Percentiles rank a stretch among this genome's conserved stretches.
phyloP scores from a whole-genome alignment of 2,113 vertebrate genomes.

The Podarcis muralis region DNA sequence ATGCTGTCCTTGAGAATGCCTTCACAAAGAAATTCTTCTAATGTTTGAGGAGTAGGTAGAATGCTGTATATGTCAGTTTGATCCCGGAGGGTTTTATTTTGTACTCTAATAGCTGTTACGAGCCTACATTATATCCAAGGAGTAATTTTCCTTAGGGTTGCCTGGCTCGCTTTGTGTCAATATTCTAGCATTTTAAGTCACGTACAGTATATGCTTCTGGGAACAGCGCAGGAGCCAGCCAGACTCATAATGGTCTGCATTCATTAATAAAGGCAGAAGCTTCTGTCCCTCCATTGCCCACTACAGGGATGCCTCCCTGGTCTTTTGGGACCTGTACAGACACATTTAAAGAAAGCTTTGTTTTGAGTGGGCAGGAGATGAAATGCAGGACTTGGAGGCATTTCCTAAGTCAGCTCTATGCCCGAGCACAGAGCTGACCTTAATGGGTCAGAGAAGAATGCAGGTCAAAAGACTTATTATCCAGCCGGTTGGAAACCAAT shows the following conservation, averaged over 20 bases:
- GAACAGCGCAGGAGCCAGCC: conserved; percentile 95
- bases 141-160: conserved; percentile 99
- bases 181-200: conserved; percentile 99
- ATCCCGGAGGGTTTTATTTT: conserved; percentile 97
- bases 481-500: conserved; percentile 95
- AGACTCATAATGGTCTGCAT: conserved; percentile 99
- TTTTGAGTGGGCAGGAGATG: conserved; percentile 89
- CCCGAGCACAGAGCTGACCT: conserved; percentile 83
- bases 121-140: conserved; percentile 99
- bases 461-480: conserved; percentile 97
- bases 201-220: conserved; percentile 98
- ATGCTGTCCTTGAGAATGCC: conserved; percentile 99
- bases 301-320: conserved; percentile 90
- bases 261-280: conserved; percentile 99
- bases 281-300: conserved; percentile 95
- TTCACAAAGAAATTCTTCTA: conserved; percentile 97
- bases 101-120: conserved; percentile 99
- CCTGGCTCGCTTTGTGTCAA: conserved; percentile 96
- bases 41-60: conserved; percentile 98
- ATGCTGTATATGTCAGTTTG: conserved; percentile 95
- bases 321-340: conserved; percentile 86
- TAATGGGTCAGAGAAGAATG: conserved; percentile 90
- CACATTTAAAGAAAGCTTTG: conserved; percentile 98
- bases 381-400: conserved; percentile 88
- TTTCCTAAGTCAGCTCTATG: conserved; percentile 85